Evolutionary conservation across 2,797 vertebrate genomes (phyloP).

Genomic region (Trematomus bernacchii): DNA sequence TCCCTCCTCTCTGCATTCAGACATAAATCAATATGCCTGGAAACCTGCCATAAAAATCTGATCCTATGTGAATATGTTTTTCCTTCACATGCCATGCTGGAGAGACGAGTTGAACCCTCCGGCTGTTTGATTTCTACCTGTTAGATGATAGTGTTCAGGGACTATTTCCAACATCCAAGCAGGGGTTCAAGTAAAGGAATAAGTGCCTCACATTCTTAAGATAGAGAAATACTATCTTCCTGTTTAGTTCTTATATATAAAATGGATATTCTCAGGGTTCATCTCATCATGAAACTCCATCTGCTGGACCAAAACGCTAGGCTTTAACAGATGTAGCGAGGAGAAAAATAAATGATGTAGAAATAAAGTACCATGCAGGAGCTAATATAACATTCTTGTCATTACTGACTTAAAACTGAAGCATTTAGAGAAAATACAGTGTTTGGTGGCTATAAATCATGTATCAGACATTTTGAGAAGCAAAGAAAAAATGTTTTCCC

Average conservation of each 20-base stretch:
- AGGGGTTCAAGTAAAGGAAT: constrained; percentile 2
- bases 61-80: constrained; percentile 41
- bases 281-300: constrained; percentile 24
- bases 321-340: constrained; percentile 28
- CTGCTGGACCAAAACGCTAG: constrained; percentile 1
- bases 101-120: constrained; percentile 21
- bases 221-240: neutral
- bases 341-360: constrained; percentile 4
- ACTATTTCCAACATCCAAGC: constrained; percentile 18
- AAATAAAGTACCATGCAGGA: neutral
- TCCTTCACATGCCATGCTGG: neutral
- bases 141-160: constrained; percentile 24
- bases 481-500: constrained; percentile 47
- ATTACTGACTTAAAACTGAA: constrained; percentile 21
- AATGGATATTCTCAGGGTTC: neutral
- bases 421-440: constrained; percentile 17
- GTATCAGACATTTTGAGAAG: constrained; percentile 30
- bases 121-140: constrained; percentile 53
- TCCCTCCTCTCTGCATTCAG: constrained; percentile 43
- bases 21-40: constrained; percentile 49
- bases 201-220: constrained; percentile 9
- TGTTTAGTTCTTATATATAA: neutral
- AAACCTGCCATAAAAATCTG: constrained; percentile 40
- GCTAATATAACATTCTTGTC: neutral
- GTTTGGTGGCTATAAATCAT: constrained; percentile 21